These are phyloP conservation scores for Meghimatium bilineatum DNA, from an alignment of 2,888 invertebrate species.

Conservation along the genomic window DNA sequence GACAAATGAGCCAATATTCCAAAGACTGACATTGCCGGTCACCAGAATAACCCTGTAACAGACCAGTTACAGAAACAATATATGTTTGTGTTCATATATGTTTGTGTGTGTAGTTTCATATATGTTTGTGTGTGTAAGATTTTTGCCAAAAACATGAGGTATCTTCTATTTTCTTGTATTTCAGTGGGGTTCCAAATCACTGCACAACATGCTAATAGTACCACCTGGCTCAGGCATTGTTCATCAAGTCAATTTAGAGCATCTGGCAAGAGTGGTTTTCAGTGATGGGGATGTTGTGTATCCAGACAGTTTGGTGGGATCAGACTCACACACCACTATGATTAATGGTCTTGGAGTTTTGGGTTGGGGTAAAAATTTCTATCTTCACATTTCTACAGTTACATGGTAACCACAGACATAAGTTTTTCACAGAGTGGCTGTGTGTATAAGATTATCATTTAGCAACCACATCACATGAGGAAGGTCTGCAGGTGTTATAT, in stretches of 20 bases:
- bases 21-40: no score
- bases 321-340: conserved; percentile 99
- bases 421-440: no score
- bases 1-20: no score
- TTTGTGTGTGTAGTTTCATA: no score
- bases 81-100: no score
- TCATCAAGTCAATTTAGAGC: conserved; percentile 98
- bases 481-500: no score
- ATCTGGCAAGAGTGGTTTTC: conserved; percentile 93
- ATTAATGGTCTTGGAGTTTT: conserved; percentile 97
- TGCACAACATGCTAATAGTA: conserved; percentile 96
- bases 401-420: no score
- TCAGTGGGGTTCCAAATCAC: conserved; percentile 97
- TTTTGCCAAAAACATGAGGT: neutral
- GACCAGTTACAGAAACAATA: no score
- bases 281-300: conserved; percentile 82
- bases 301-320: conserved; percentile 96
- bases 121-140: neutral
- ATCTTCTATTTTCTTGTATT: conserved; percentile 45
- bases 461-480: no score
- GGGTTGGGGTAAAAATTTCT: conserved; percentile 89
- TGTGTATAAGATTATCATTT: no score
- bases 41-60: no score
- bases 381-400: neutral
- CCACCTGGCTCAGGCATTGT: conserved; percentile 99